A percentile compares a stretch with the other conserved stretches of the same genome.
Conservation (phyloP, 2,113 vertebrate genomes). For the Apteryx mantelli region DNA sequence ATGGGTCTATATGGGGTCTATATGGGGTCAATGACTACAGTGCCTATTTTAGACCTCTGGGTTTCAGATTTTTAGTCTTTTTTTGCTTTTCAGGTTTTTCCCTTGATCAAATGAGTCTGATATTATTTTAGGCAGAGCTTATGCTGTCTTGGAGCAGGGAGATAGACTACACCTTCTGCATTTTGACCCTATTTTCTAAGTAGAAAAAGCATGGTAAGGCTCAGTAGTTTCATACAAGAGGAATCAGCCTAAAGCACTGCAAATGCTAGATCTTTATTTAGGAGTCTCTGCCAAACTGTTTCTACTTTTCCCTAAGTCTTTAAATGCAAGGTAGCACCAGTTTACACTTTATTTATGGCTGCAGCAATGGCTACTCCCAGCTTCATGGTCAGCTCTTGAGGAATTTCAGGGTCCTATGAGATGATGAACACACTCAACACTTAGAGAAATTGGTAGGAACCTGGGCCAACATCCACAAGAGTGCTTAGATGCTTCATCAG, state of each 20-base stretch:
- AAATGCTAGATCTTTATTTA: background rate
- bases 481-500: background rate
- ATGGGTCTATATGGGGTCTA: fast-evolving
- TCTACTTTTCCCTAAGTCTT: background rate
- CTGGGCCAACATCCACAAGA: background rate
- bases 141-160: background rate
- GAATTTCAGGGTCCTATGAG: background rate
- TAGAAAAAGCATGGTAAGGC: background rate
- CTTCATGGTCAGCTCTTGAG: background rate
- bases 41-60: background rate
- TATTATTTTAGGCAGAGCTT: background rate
- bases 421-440: background rate
- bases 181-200: background rate
- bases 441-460: background rate
- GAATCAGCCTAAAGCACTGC: background rate
- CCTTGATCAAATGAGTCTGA: background rate
- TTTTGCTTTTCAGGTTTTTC: slow-evolving; percentile 5
- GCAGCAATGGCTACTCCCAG: background rate
- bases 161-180: background rate
- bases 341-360: background rate
- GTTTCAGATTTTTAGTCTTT: background rate
- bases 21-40: background rate
- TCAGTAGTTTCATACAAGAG: background rate
- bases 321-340: background rate
- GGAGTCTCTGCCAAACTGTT: background rate